Base-by-base conservation (phyloP, 2,888 invertebrate genomes). In the Habroteleia sp. region DNA sequence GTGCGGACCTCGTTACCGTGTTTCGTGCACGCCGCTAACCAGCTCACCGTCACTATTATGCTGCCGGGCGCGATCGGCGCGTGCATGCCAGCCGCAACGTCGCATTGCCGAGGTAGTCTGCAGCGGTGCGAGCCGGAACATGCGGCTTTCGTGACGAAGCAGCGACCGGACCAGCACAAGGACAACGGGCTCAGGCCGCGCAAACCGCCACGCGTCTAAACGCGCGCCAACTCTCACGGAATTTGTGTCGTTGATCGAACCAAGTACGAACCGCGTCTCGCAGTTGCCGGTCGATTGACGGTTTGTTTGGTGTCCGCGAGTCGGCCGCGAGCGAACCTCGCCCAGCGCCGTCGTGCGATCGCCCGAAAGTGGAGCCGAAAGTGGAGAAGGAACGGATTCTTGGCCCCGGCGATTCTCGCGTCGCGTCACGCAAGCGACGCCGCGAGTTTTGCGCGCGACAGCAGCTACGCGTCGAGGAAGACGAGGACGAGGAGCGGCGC, bases 81-180 rank as follows among this genome's bases (percentile, higher is more conserved):
- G 46, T 78, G 79, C 79, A 85, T 85, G 87, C 85, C 85, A 86
- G 82, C 85, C 87, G 90, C 89, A 89, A 31, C 41, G 41, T 58
- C 37, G 62, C 73, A 14, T 87, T 86, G 86, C 89, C 35, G 46
- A 31, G 46, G 8, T 17, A 29, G 35, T 5, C 10, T 23, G 35
- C 35, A 46, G 31, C 16, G 31, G 42, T 90, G 89, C 89, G 88
- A 89, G 74, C 81, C 74, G 74, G 79, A 83, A 76, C 76, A 83
- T 81, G 84, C 78, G 77, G 82, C 80, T 79, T 79, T 82, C 81
- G 79, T 83, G 83, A 83, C 83, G 77, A 79, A 80, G 25, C 46
- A 39, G 66, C 66, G 74, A 29, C 50, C 13, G 50, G 23, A 41
- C 1, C 13, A 37, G 71, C 75, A 76, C 80, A 78, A 77, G 75